Evolutionary conservation across 2,888 invertebrate genomes (phyloP), one percentile per base, ranked within the genome.

Genomic region (Melanostoma scalare): DNA sequence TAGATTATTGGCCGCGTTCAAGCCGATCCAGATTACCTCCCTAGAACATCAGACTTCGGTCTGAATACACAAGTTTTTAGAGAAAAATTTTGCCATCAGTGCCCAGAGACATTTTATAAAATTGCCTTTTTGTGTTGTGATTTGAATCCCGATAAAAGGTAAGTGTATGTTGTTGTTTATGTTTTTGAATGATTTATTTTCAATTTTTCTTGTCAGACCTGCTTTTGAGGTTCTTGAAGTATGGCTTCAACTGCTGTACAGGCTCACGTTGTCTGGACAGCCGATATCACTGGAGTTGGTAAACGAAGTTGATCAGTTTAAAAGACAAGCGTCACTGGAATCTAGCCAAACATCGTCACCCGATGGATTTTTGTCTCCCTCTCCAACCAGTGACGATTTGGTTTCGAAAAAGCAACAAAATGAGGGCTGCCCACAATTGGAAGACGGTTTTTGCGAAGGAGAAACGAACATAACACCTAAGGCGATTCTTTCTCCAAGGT

Each of bases 1-100:
- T 89, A 96, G 96, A 97, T 98, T 87, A 98, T 98, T 88, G 98
- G 98, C 0, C 94, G 98, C 52, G 97, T 98, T 4, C 96, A 96
- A 85, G 98, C 98, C 0, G 98, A 98, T 93, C 98, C 98, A 0
- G 98, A 98, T 91, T 96, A 95, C 90, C 92, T 98, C 86, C 98
- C 98, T 2, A 94, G 98, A 48, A 96, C 97, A 1, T 93, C 95
- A 46, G 98, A 98, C 92, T 98, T 98, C 90, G 98, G 98, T 0
- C 92, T 98, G 30, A 97, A 98, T 92, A 96, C 97, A 89, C 93
- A 94, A 78, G 93, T 95, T 4, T 98, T 98, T 90, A 93, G 94
- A 67, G 96, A 96, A 86, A 96, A 96, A 91, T 98, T 97, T 92
- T 98, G 98, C 89, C 84, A 88, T 48, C 90, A 89, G 80, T 98